These are phyloP conservation scores for Chionoecetes opilio DNA, from an alignment of 1,140 invertebrate genomes.

Conservation along the genomic window DNA sequence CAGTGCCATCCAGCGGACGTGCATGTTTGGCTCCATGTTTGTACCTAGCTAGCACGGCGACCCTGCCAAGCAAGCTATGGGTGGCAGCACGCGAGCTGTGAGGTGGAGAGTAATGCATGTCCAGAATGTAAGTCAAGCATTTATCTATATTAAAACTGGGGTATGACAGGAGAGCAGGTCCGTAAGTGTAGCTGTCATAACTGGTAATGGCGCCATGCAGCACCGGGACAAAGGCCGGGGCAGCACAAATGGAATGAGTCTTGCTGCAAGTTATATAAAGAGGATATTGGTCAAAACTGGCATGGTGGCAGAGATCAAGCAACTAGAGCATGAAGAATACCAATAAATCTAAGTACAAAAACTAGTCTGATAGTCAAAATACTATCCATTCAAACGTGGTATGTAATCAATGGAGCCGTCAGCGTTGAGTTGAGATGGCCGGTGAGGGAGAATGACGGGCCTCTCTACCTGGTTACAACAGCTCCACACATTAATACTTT, in stretches of 20 bases:
- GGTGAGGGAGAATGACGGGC: constrained; percentile 21
- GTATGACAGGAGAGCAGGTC: constrained; percentile 74
- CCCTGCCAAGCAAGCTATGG: constrained; percentile 63
- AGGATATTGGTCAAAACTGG: constrained; percentile 59
- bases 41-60: constrained; percentile 43
- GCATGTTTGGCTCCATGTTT: constrained; percentile 28
- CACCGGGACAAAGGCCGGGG: constrained; percentile 34
- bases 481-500: constrained; percentile 74
- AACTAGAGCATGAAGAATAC: constrained; percentile 46
- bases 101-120: constrained; percentile 54
- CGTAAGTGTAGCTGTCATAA: constrained; percentile 73
- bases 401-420: constrained; percentile 46
- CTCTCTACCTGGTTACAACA: constrained; percentile 72
- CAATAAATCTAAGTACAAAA: constrained; percentile 45
- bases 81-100: constrained; percentile 35
- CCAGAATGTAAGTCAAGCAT: constrained; percentile 78
- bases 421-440: constrained; percentile 41
- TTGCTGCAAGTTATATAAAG: constrained; percentile 67
- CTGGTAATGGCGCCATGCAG: constrained; percentile 59
- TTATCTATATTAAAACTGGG: constrained; percentile 77
- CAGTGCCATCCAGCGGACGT: constrained; percentile 39
- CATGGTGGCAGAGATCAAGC: constrained; percentile 38
- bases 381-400: constrained; percentile 54
- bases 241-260: constrained; percentile 54
- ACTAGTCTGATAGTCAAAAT: constrained; percentile 38